These are phyloP conservation scores for Dendrocincla fuliginosa DNA, from an alignment of 2,797 vertebrate species.

Conservation along the genomic window DNA sequence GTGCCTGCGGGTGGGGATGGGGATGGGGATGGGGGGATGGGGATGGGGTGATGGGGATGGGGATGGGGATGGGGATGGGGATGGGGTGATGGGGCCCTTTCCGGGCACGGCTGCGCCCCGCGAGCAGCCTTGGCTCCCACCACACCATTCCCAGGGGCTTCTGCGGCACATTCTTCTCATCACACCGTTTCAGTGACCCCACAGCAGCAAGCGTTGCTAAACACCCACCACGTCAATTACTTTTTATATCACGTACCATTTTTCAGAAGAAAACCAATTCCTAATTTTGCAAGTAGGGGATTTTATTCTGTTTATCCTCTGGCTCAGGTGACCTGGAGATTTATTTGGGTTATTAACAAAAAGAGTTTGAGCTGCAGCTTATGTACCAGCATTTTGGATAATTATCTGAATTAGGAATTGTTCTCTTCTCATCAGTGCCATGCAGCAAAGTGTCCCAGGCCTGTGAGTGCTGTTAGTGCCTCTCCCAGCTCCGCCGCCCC, in stretches of 20 bases:
- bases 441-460: background rate
- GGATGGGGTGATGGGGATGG: too few relatives aligned
- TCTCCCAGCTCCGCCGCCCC: background rate
- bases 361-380: background rate
- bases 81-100: background rate
- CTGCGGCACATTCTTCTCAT: background rate
- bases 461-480: background rate
- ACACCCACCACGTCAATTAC: background rate
- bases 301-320: background rate
- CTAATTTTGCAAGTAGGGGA: background rate
- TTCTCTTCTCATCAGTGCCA: background rate
- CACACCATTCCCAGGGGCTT: accelerated
- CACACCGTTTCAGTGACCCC: accelerated
- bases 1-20: background rate
- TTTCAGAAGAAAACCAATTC: background rate
- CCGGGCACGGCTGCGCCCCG: background rate
- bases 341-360: background rate
- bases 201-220: background rate
- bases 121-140: background rate
- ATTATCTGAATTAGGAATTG: background rate
- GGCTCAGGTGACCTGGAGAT: background rate
- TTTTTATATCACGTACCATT: accelerated
- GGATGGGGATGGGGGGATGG: too few relatives aligned
- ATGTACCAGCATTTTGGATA: background rate
- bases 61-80: too few relatives aligned